phyloP scores from a whole-genome alignment of 2,797 vertebrate genomes.

The Oryzias dopingdopingensis region DNA sequence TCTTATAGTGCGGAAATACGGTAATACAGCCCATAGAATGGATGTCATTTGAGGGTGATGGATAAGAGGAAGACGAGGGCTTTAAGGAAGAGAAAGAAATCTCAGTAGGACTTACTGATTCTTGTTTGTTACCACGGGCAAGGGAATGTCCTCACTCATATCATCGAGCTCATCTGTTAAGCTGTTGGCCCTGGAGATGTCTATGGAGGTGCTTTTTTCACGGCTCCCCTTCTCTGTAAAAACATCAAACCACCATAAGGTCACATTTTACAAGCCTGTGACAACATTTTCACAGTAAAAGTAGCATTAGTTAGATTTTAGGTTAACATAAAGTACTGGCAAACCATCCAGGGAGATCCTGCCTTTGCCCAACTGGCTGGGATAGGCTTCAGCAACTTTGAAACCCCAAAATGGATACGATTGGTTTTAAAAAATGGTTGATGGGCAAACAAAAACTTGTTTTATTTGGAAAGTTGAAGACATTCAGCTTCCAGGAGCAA shows the following conservation, averaged over 20 bases:
- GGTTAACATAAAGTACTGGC: too few species aligned
- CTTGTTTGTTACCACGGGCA: conserved; percentile 71
- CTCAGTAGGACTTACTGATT: conserved; percentile 79
- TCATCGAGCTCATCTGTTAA: conserved; percentile 83
- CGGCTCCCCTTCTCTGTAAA: conserved; percentile 65
- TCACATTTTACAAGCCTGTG: too few species aligned
- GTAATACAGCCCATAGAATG: conserved; percentile 32
- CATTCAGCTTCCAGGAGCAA: too few species aligned
- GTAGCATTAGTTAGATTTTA: too few species aligned
- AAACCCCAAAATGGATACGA: too few species aligned
- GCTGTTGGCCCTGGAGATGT: conserved; percentile 81
- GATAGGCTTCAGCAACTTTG: too few species aligned
- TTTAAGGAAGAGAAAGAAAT: conserved; percentile 5
- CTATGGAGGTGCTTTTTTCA: conserved; percentile 60
- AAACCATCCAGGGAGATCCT: too few species aligned
- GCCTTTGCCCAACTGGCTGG: too few species aligned
- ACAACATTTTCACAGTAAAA: neutral
- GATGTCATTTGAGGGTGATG: conserved; percentile 47
- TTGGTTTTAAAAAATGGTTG: too few species aligned
- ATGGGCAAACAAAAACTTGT: too few species aligned
- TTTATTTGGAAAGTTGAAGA: too few species aligned
- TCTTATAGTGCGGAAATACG: too few species aligned
- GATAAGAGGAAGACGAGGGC: conserved; percentile 28
- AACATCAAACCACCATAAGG: neutral
- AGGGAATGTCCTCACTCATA: conserved; percentile 74